A percentile compares a stretch with the other conserved stretches of the same genome.
phyloP scores from a whole-genome alignment of 2,797 vertebrate species.

The Gymnopithys bicolor region DNA sequence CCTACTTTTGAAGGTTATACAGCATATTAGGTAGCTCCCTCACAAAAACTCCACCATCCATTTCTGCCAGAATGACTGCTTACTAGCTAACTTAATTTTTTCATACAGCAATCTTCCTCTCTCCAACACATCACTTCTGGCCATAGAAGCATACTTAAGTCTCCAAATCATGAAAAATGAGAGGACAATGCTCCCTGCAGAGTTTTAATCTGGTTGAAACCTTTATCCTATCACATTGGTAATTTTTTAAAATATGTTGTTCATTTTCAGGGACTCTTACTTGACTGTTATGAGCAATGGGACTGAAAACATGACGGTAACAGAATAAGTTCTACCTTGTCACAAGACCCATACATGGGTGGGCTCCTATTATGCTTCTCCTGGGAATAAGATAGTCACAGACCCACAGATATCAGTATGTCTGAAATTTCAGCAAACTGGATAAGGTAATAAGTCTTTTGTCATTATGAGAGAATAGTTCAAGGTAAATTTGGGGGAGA shows the following conservation, averaged over 20 bases:
- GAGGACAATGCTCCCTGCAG: background rate
- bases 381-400: background rate
- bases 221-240: background rate
- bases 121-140: background rate
- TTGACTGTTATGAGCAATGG: background rate
- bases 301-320: background rate
- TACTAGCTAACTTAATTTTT: background rate
- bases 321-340: background rate
- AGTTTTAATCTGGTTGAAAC: background rate
- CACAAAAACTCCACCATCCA: background rate
- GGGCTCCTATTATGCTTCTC: background rate
- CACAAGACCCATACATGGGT: background rate
- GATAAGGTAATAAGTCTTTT: conserved; percentile 11
- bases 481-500: background rate
- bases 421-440: conserved; percentile 37
- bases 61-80: background rate
- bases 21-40: background rate
- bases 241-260: background rate
- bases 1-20: background rate
- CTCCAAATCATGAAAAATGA: background rate
- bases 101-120: background rate
- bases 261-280: background rate
- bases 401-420: background rate
- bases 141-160: background rate
- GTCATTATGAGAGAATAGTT: background rate